Evolutionary conservation across 2,888 invertebrate genomes (phyloP).

Genomic region (Camptogramma bilineatum): DNA sequence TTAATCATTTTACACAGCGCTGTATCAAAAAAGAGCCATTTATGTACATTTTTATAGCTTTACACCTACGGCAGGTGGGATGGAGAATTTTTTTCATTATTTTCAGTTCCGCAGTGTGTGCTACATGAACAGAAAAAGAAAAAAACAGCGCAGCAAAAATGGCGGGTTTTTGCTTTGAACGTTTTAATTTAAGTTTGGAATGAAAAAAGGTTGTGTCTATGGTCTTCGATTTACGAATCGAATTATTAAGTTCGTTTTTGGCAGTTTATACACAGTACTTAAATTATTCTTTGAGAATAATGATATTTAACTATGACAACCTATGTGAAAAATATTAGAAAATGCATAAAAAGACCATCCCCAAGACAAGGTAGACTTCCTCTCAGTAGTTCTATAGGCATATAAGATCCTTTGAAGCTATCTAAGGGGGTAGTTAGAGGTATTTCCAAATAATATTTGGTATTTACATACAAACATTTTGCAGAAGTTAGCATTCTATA

Average conservation of each 20-base stretch:
- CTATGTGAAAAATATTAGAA: no score
- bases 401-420: no score
- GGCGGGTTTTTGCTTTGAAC: not conserved
- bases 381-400: no score
- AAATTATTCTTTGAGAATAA: no score
- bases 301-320: no score
- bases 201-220: not conserved
- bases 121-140: slow-evolving; percentile 1
- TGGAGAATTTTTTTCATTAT: slow-evolving; percentile 38
- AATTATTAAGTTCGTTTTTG: slow-evolving; percentile 2
- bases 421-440: no score
- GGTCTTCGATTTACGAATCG: slow-evolving; percentile 5
- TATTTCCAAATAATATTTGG: no score
- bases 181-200: slow-evolving; percentile 11
- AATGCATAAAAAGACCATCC: no score
- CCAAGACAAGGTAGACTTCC: no score
- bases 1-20: slow-evolving; percentile 14
- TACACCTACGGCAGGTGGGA: slow-evolving; percentile 51
- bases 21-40: slow-evolving; percentile 30
- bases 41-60: slow-evolving; percentile 55
- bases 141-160: slow-evolving; percentile 10
- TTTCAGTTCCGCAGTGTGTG: slow-evolving; percentile 31
- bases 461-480: no score
- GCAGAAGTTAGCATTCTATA: no score
- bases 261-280: no score